Base-by-base conservation (phyloP, 1,140 invertebrate genomes). In the Piezodorus guildinii region DNA sequence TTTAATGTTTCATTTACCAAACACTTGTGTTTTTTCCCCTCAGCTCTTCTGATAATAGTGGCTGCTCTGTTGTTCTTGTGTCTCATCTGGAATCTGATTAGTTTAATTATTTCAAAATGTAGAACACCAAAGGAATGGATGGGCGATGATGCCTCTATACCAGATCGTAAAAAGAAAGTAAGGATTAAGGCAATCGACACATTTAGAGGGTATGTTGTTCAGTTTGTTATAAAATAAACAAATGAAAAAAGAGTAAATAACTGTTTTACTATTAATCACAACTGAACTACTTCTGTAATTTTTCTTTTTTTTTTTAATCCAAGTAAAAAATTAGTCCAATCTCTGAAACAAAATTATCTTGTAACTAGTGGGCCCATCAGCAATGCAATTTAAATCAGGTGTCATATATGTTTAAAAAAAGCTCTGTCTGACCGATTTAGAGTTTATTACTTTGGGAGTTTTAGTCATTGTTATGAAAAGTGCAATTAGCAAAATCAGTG, bases 121-220 rank as follows among this genome's bases (percentile, higher is more conserved):
- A 45, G 23, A 2, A 54, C 17, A 25, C 19, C 17, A 56, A 3
- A 60, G 15, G 39, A 60, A n/a, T 34, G 58, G 39, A 60, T 60
- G 39, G 39, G 39, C 3, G 58, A 60, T 60, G 30, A 44, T 23
- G 21, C 30, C 16, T 43, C 30, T 12, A 34, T 44, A 39, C 30
- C 30, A 39, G 49, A 65, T 39, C 65, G 49, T 44, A 65, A 54
- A 21, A 65, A 65, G 44, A 66, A 56, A 60, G n/a, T 25, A 43
- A 61, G 68, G 62, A 46, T 68, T 9, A 66, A 62, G 39, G 54
- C 67, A 15, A 34, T 69, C 15, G 69, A 70, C 58, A 68, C 69
- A 10, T 70, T 70, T 49, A 66, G 69, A 67, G 69, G 69, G 69
- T 70, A 69, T 34, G 17, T 52, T 52, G 49, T 12, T 6, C 17